Base-by-base conservation (phyloP, 1,140 invertebrate species). In the Drosophila athabasca region DNA sequence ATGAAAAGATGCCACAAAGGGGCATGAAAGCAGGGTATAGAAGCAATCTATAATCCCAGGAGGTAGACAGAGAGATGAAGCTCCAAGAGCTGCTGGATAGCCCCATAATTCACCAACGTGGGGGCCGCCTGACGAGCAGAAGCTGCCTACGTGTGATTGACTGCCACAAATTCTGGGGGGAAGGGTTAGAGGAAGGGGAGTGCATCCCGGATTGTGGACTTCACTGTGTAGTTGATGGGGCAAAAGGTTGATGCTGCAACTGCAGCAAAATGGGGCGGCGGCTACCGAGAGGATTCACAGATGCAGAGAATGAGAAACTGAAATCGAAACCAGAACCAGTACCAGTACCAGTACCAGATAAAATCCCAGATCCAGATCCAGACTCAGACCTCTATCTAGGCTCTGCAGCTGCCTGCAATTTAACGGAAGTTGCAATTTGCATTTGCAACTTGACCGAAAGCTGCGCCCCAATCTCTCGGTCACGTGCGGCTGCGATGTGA, bases 341-440 rank as follows among this genome's bases (percentile, higher is more conserved):
- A n/a, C n/a, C n/a, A n/a, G n/a, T 46, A 31, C 62, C 24, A 54
- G 24, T 5, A 26, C 24, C 24, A 26, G 24, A 26, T 5, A 69
- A 68, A 69, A 69, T 43, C 64, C 66, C 31, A 69, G 68, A 67
- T 26, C 24, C 66, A 69, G 57, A 43, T 45, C 66, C 31, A 69
- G 57, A 67, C 66, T 64, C 66, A 45, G 46, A 35, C 1, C 39
- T 1, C 3, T 8, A 44, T 49, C 31, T 15, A 50, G 9, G 19
- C n/a, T 43, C 39, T 57, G 58, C 22, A 54, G 44, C 62, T 55
- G 58, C 59, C 58, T 58, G 72, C 74, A 76, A 85, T 85, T 85
- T 85, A 85, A 85, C 81, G 81, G 77, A 85, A 87, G 81, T 85
- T 87, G 73, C 81, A 87, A 81, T 85, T 85, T 85, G 82, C 81